These are phyloP conservation scores for Thera obeliscata DNA, from an alignment of 2,888 invertebrate species.

Conservation along the genomic window DNA sequence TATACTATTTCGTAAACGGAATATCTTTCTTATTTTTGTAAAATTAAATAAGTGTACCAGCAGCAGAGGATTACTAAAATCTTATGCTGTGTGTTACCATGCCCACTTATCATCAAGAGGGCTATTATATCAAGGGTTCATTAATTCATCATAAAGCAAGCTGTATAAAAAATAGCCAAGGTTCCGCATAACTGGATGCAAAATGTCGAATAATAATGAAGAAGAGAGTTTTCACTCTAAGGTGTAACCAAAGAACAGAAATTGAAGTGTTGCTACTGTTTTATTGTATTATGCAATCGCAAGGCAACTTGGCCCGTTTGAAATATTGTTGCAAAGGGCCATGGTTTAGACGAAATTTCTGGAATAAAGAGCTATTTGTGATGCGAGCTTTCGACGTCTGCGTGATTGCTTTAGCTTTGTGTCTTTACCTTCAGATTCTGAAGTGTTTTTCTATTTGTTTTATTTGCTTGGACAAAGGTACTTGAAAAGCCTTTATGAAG, in stretches of 20 bases:
- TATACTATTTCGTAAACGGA: too few species aligned
- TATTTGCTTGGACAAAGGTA: too few species aligned
- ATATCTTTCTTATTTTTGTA: too few species aligned
- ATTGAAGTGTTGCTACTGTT: constrained; percentile 11
- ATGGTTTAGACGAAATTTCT: constrained; percentile 44
- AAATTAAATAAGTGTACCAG: too few species aligned
- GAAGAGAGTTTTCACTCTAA: too few species aligned
- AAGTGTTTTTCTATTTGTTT: not conserved
- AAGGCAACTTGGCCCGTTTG: constrained; percentile 46
- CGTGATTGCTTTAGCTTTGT: constrained; percentile 38
- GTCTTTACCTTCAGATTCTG: constrained; percentile 21
- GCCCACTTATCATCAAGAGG: too few species aligned
- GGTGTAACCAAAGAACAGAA: not conserved
- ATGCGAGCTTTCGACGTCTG: constrained; percentile 35
- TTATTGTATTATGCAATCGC: not conserved
- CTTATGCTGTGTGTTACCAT: too few species aligned
- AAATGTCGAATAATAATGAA: not conserved
- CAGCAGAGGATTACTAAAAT: too few species aligned
- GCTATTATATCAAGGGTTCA: too few species aligned
- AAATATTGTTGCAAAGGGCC: constrained; percentile 50
- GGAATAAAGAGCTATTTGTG: constrained; percentile 45
- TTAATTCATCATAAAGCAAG: too few species aligned
- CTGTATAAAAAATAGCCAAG: too few species aligned
- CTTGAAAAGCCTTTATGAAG: not conserved
- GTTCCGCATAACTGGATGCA: not conserved